Conservation (phyloP, 2,797 vertebrate species). For the Parotocinclus haroldoi region DNA sequence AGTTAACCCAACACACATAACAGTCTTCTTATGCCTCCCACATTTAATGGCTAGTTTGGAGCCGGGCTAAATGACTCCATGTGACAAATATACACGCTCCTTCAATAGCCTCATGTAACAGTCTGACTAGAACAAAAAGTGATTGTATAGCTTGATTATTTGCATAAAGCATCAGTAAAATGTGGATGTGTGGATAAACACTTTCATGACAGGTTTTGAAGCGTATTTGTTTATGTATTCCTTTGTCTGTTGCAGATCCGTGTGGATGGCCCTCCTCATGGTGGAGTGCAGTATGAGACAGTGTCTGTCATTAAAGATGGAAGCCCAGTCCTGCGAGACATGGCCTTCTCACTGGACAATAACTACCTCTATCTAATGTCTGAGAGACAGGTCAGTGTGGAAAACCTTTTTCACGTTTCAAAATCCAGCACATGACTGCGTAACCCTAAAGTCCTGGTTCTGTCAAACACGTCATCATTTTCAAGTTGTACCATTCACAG, state of each 20-base stretch:
- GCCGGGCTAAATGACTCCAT: slow-evolving; percentile 11
- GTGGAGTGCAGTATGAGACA: slow-evolving; percentile 89
- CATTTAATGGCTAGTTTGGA: slow-evolving; percentile 14
- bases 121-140: neutral
- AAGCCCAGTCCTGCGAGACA: slow-evolving; percentile 87
- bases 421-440: too few species aligned
- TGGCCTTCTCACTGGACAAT: slow-evolving; percentile 90
- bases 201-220: neutral
- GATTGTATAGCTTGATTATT: neutral
- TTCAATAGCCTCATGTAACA: slow-evolving; percentile 1
- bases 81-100: neutral
- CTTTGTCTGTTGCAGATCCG: slow-evolving; percentile 75
- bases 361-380: slow-evolving; percentile 95
- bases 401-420: too few species aligned
- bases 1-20: slow-evolving; percentile 12
- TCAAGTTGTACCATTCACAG: too few species aligned
- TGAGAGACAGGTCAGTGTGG: slow-evolving; percentile 84
- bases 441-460: too few species aligned
- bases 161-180: neutral
- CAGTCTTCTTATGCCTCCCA: slow-evolving; percentile 5
- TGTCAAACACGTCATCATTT: too few species aligned
- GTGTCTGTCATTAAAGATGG: slow-evolving; percentile 87
- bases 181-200: neutral
- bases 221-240: slow-evolving; percentile 16
- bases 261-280: slow-evolving; percentile 83